Evolutionary conservation across 2,888 invertebrate species (phyloP).

Genomic region (Lepidochrysops patricia): DNA sequence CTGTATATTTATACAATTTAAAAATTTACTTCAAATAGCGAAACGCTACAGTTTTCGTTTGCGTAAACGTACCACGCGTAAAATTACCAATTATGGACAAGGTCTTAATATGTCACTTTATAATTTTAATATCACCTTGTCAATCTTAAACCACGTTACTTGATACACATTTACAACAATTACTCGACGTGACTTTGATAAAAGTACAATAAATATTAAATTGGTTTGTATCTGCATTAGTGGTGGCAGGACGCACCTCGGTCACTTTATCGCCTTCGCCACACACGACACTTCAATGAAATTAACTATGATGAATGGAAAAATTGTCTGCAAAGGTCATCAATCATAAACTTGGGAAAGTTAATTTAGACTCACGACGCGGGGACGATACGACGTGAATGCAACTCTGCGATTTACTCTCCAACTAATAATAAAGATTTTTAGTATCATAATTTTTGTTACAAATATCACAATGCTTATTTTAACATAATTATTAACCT

Average conservation of each 20-base stretch:
- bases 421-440: not conserved
- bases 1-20: too few species aligned
- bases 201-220: constrained; percentile 24
- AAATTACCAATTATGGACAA: too few species aligned
- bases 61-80: too few species aligned
- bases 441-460: too few species aligned
- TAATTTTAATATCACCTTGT: not conserved
- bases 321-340: constrained; percentile 53
- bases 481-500: too few species aligned
- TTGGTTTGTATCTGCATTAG: constrained; percentile 37
- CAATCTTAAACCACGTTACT: not conserved
- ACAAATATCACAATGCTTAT: too few species aligned
- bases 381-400: constrained; percentile 31
- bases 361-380: constrained; percentile 33
- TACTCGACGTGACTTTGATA: constrained; percentile 3
- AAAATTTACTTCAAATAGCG: too few species aligned
- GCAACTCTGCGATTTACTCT: constrained; percentile 4
- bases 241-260: constrained; percentile 32
- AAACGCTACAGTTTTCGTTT: too few species aligned
- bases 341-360: constrained; percentile 56
- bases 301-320: constrained; percentile 71
- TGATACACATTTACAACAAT: not conserved
- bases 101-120: not conserved
- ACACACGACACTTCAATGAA: constrained; percentile 62
- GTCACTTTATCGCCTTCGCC: constrained; percentile 42